A percentile compares a stretch with the other conserved stretches of the same genome.
These are phyloP conservation scores for Lithophane socia DNA, from an alignment of 2,888 invertebrate genomes.

Conservation along the genomic window DNA sequence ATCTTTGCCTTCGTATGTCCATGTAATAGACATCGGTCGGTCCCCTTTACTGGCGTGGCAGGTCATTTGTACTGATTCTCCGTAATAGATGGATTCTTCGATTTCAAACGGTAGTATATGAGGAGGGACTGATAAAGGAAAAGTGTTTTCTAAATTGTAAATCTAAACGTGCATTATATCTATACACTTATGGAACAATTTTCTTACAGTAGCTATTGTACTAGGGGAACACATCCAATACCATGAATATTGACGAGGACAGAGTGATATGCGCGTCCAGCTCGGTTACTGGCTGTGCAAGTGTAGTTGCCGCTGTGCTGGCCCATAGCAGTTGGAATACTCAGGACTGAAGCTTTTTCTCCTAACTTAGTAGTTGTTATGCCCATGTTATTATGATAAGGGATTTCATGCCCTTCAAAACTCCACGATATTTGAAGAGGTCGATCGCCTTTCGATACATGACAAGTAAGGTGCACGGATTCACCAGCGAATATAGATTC, in stretches of 20 bases:
- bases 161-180: conserved; percentile 86
- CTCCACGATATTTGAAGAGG: conserved; percentile 93
- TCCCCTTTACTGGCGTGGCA: conserved; percentile 94
- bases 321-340: conserved; percentile 90
- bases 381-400: conserved; percentile 88
- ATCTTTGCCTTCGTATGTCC: conserved; percentile 93
- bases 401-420: conserved; percentile 92
- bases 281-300: conserved; percentile 91
- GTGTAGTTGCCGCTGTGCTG: conserved; percentile 92
- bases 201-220: conserved; percentile 70
- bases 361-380: conserved; percentile 89
- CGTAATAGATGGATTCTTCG: conserved; percentile 92
- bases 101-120: conserved; percentile 92
- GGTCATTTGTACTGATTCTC: conserved; percentile 92
- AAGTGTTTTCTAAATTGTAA: conserved; percentile 80
- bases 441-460: conserved; percentile 93
- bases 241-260: conserved; percentile 91
- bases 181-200: conserved; percentile 75
- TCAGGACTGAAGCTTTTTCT: conserved; percentile 90
- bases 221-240: conserved; percentile 77
- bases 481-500: conserved; percentile 93
- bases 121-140: conserved; percentile 90
- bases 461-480: conserved; percentile 92
- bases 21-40: conserved; percentile 93
- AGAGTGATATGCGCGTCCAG: conserved; percentile 90